Base-by-base conservation (phyloP, 2,888 invertebrate genomes). In the Barypeithes pellucidus region DNA sequence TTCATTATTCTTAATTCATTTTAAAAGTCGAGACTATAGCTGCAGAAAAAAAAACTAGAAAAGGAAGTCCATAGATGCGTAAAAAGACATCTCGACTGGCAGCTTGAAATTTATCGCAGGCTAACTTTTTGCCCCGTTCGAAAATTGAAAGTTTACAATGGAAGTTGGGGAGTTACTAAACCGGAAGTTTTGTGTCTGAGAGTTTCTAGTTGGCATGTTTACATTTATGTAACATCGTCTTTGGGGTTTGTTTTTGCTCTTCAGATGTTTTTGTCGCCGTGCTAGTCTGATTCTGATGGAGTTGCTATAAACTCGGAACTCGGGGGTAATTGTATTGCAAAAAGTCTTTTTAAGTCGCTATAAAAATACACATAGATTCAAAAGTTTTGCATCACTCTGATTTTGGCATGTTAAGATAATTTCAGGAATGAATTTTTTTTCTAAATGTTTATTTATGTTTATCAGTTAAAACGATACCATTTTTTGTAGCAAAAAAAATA, bases 171-270 rank as follows among this genome's bases (percentile, higher is more conserved):
- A 50, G 50, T 50, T 29, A n/a, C 52, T 29, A 52, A 24, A 52
- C 52, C 52, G 52, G 52, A 52, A 52, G 29, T 52, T 52, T 20
- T 52, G 52, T 52, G 52, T 52, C 52, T 52, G 52, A 52, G 52
- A 52, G 52, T 52, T 52, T 24, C 52, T 29, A 52, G 24, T 52
- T 29, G 52, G 29, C 29, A 14, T 52, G 52, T 52, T 52, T 52
- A 52, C 52, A 52, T 52, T 52, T 52, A 52, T 52, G 52, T 52
- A 24, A 52, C 52, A 52, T 52, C 24, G 52, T 52, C 52, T 24
- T 52, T 52, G 52, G 24, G 52, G 29, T 14, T 52, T 52, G 52
- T 52, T 52, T 52, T 52, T 52, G 52, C 52, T 29, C 29, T 14
- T 52, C 29, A 14, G 12, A n/a, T 14, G 52, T 52, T 52, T 52